These are phyloP conservation scores for Polydrusus cervinus DNA, from an alignment of 2,888 invertebrate species.

Conservation along the genomic window DNA sequence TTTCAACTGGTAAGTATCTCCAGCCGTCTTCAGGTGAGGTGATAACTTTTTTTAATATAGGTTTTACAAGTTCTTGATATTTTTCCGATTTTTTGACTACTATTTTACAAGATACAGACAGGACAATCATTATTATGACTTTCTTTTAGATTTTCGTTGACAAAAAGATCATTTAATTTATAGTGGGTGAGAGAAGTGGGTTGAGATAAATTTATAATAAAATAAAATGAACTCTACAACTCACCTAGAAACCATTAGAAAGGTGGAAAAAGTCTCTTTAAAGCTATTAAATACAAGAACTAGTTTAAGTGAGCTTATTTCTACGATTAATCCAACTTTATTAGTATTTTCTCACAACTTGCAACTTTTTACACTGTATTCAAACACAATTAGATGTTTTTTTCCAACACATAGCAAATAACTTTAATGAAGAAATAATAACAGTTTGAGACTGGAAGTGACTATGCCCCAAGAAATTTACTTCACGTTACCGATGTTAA, in stretches of 20 bases:
- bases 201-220: no score
- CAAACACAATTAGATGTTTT: neutral
- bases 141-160: no score
- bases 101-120: no score
- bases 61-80: no score
- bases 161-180: no score
- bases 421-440: slow-evolving; percentile 17
- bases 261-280: no score
- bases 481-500: neutral
- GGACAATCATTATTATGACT: no score
- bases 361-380: neutral
- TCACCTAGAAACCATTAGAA: neutral
- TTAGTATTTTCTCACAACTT: neutral
- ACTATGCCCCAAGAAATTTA: neutral
- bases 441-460: slow-evolving; percentile 8
- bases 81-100: no score
- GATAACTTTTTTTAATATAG: no score
- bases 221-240: neutral
- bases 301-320: neutral
- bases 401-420: neutral
- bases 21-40: no score
- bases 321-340: neutral
- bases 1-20: no score
- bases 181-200: no score
- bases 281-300: neutral